Percentiles rank a stretch among this genome's conserved stretches.
Conservation (phyloP, 2,888 invertebrate species). For the Masnerella sp. region DNA sequence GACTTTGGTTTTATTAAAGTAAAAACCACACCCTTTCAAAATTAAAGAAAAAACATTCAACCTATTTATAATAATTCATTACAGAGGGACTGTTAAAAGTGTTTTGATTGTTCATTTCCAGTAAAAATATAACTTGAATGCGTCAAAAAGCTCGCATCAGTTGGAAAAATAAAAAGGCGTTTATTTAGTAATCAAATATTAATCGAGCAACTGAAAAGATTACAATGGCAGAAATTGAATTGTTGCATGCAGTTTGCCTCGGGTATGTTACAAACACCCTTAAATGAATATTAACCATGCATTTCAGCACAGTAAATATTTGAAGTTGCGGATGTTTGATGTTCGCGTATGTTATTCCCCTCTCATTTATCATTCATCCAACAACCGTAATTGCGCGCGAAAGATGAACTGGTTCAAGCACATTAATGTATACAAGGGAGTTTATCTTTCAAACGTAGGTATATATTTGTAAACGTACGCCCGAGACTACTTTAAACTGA, state of each 20-base stretch:
- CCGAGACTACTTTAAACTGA: conserved; percentile 36
- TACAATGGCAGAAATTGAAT: conserved; percentile 27
- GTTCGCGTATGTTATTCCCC: conserved; percentile 50
- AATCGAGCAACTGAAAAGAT: conserved; percentile 1
- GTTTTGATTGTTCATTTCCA: no score
- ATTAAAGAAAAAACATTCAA: no score
- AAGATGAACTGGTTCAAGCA: conserved; percentile 58
- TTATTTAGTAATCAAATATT: conserved; percentile 6
- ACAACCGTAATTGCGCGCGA: conserved; percentile 56
- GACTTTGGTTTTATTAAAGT: no score
- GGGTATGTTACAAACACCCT: conserved; percentile 44
- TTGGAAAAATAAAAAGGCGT: no score
- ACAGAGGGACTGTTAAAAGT: no score
- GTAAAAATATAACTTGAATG: no score
- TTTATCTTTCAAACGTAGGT: conserved; percentile 51
- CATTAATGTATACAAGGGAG: conserved; percentile 50
- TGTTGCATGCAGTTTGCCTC: conserved; percentile 32
- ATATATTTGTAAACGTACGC: conserved; percentile 53
- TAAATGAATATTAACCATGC: conserved; percentile 53
- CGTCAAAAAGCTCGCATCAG: no score
- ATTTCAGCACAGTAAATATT: conserved; percentile 53
- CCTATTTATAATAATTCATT: no score
- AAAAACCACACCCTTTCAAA: no score
- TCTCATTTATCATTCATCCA: conserved; percentile 55
- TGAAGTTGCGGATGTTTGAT: conserved; percentile 51